phyloP scores from a whole-genome alignment of 2,797 vertebrate genomes.

The Loris lydekkerianus region DNA sequence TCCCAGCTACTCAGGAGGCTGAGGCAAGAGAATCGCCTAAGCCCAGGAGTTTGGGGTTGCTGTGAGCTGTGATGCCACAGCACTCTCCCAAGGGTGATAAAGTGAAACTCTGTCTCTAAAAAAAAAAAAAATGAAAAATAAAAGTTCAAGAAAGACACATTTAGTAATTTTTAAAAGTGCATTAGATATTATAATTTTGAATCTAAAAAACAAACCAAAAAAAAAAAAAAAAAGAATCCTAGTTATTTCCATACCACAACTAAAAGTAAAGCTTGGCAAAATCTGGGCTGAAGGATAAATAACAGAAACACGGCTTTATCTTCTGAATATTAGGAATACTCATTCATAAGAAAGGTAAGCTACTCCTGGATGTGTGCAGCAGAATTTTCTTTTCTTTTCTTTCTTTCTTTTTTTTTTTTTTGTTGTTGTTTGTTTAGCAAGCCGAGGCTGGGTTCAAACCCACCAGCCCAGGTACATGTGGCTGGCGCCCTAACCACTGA shows the following conservation, averaged over 20 bases:
- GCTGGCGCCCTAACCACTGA: too few species aligned
- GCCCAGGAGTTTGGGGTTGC: too few species aligned
- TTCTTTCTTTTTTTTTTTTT: not conserved
- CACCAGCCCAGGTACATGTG: too few species aligned
- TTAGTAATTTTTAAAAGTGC: not conserved
- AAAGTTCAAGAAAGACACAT: not conserved
- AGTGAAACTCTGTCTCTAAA: too few species aligned
- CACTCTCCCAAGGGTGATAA: too few species aligned
- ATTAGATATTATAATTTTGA: not conserved
- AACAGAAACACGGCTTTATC: not conserved
- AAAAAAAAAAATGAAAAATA: not conserved
- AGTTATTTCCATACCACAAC: slow-evolving; percentile 32
- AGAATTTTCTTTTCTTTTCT: not conserved
- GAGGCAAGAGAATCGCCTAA: too few species aligned
- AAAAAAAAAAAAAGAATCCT: not conserved
- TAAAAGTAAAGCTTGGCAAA: slow-evolving; percentile 52
- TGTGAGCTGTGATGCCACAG: too few species aligned
- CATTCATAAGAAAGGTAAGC: not conserved
- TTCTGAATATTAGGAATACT: not conserved
- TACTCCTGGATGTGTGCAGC: not conserved
- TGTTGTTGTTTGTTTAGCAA: too few species aligned
- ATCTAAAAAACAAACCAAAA: not conserved
- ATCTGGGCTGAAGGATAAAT: slow-evolving; percentile 1
- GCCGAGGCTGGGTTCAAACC: too few species aligned
- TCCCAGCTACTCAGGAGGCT: too few species aligned